Base-by-base conservation (phyloP, 2,113 vertebrate genomes). In the Peromyscus maniculatus region DNA sequence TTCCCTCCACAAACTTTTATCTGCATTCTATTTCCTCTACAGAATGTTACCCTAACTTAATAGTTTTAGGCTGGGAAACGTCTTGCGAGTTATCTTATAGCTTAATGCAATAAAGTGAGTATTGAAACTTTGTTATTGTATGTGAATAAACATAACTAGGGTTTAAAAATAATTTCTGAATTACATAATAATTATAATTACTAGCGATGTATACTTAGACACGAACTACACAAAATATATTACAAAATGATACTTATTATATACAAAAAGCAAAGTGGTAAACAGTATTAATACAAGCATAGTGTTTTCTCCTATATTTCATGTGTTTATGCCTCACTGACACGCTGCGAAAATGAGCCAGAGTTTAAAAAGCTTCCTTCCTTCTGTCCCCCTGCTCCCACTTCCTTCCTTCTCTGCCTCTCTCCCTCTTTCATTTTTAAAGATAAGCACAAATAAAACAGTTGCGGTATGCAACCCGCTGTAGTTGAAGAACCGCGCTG, bases 61-160 rank as follows among this genome's bases (percentile, higher is more conserved):
- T 91, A 80, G 39, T 92, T 91, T 97, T 86, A 95, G 55, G 64
- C 74, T 86, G 91, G n/a, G 67, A 96, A 93, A 15, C 57, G 77
- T 80, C 90, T 95, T 71, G 59, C 55, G 80, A 93, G 89, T 94
- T 87, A 66, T 28, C 24, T 36, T 72, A 39, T 77, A 94, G 94
- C 94, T 94, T n/a, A 84, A 11, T 66, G 43, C 17, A 79, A 93
- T 55, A 90, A 90, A 96, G 79, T 75, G 55, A 49, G 13, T 78
- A 57, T 93, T 86, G 43, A 93, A 92, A 86, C 33, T 93, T 86
- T 96, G 94, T 90, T 11, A 91, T 46, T 87, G 67, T 84, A 74
- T 82, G 74, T 75, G 59, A 26, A 55, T 86, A 91, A 55, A 64
- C 7, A 2, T 79, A 67, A 91, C 49, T 52, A 84, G 74, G 7